Percentiles rank a stretch among this genome's conserved stretches.
These are phyloP conservation scores for Drosophila diplacantha DNA, from an alignment of 2,888 invertebrate species.

Conservation along the genomic window DNA sequence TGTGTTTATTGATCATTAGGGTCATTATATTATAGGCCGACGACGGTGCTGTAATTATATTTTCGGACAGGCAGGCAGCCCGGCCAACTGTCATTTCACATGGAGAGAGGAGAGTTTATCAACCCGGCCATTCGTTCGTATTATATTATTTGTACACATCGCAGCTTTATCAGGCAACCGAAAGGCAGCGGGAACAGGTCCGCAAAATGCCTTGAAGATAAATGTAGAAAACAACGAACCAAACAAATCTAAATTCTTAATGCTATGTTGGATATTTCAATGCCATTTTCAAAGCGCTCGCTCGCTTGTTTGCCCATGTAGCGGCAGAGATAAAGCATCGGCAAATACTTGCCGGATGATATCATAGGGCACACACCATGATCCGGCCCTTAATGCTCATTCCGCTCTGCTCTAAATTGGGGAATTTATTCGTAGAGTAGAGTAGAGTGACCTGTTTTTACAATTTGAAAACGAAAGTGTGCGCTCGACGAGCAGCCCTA, in stretches of 20 bases:
- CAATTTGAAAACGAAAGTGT: conserved; percentile 52
- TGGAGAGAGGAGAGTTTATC: conserved; percentile 56
- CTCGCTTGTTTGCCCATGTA: conserved; percentile 34
- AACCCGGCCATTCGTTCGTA: conserved; percentile 42
- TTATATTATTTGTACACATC: conserved; percentile 38
- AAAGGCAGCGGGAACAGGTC: conserved; percentile 15
- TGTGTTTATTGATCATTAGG: conserved; percentile 66
- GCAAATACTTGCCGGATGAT: conserved; percentile 59
- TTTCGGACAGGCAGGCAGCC: too few relatives aligned
- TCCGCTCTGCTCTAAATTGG: conserved; percentile 45
- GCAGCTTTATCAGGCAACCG: conserved; percentile 56
- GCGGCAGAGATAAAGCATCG: conserved; percentile 50
- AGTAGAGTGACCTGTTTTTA: conserved; percentile 51
- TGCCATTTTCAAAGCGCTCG: conserved; percentile 44
- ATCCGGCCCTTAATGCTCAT: neutral
- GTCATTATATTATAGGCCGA: conserved; percentile 50
- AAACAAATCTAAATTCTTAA: conserved; percentile 42
- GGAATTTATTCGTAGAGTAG: conserved; percentile 20
- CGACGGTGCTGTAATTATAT: conserved; percentile 54
- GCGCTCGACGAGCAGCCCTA: conserved; percentile 29
- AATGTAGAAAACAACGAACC: conserved; percentile 37
- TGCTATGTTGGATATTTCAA: conserved; percentile 45
- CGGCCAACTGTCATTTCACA: conserved; percentile 64
- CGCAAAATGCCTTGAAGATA: conserved; percentile 52
- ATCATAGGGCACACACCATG: conserved; percentile 55